Evolutionary conservation across 1,140 invertebrate genomes (phyloP), one percentile per base, ranked within the genome.

Genomic region (Macrobrachium nipponense): DNA sequence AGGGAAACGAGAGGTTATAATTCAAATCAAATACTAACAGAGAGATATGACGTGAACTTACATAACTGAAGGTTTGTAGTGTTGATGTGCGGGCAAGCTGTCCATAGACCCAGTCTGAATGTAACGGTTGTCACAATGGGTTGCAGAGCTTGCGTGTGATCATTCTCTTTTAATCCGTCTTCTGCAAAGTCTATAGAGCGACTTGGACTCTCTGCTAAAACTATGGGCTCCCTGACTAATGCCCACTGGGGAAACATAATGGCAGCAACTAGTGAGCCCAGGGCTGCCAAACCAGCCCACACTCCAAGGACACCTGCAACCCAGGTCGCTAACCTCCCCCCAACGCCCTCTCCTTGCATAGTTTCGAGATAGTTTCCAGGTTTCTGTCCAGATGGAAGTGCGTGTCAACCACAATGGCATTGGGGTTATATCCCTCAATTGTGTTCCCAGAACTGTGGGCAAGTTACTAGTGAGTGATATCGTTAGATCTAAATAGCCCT

Each of bases 211-310:
- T 87, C 86, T 43, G 58, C 81, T 18, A 87, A 27, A 23, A 82
- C 76, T 20, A 87, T 87, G 51, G 86, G 86, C 44, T 87, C 86
- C 20, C 80, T 70, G 10, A 87, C 80, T n/a, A 87, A 59, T 58
- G 86, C 86, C 86, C 86, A 87, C 14, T 87, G 80, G 12, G 86
- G 86, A 27, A 81, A 87, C 23, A 87, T 66, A 18, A 83, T 80
- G 61, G 86, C 86, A 23, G 86, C 86, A 27, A 87, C 68, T 12
- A 87, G 80, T 58, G 81, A 76, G 11, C 86, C 86, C 10, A 87
- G 64, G 27, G 86, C 80, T 17, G 86, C 86, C 44, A 87, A 27
- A 15, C 86, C 86, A 27, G 86, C 75, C 86, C 86, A 87, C 76
- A 87, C 81, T 5, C 86, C 86, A 61, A 87, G 75, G 8, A 87